Base-by-base conservation (phyloP, 2,888 invertebrate genomes). In the Andricus curvator region DNA sequence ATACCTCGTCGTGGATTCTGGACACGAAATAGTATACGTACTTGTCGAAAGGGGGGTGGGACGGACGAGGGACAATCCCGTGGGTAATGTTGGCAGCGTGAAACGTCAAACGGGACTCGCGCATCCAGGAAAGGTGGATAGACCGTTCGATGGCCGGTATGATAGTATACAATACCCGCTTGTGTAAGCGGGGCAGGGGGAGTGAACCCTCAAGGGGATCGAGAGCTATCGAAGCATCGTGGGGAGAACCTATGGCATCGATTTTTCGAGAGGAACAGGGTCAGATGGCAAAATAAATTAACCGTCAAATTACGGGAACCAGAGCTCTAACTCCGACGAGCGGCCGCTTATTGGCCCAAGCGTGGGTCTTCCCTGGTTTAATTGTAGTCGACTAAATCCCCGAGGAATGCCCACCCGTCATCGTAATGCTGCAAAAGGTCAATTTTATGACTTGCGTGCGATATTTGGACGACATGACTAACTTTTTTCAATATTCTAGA, bases 281-380 rank as follows among this genome's bases (percentile, higher is more conserved):
- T 77, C 79, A 84, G 83, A 84, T 83, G 83, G 83, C 82, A 83
- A 85, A 85, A 84, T 85, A 86, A 85, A 86, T 86, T 85, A 86
- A 83, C 84, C 80, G 78, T 82, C 79, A 83, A 86, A 84, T 86
- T 84, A 83, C 85, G 82, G 68, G 80, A 80, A 82, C 84, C 84
- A 77, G 81, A 80, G 78, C 67, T 78, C 77, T 78, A 62, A 76
- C 29, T 77, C 78, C 78, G 70, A 78, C 82, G 76, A 77, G 68
- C 74, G 78, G 77, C 80, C 17, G 15, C 25, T 62, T 25, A 62
- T 62, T 62, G 62, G 62, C 15, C 25, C 15, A 25, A 62, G 62
- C 62, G 22, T 25, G 13, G 25, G 15, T 29, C 25, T 62, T 62
- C 6, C 5, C 25, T 5, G 15, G 15, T 25, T 62, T 62, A 62